Conservation (phyloP, 2,797 vertebrate genomes). For the Dermochelys coriacea region DNA sequence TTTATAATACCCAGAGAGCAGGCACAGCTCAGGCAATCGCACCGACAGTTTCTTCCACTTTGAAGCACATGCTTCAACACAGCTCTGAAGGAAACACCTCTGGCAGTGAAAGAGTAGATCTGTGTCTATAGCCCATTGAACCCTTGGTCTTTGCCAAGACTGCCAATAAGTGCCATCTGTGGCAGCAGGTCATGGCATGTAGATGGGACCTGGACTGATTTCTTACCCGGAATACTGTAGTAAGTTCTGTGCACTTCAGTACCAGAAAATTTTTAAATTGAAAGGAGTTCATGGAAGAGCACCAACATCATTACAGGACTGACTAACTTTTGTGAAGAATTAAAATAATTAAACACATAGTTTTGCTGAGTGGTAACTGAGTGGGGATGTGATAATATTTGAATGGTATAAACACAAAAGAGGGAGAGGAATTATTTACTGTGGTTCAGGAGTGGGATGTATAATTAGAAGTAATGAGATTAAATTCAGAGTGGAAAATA, state of each 20-base stretch:
- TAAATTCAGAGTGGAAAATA: background rate
- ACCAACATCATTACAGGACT: background rate
- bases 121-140: background rate
- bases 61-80: rapidly evolving
- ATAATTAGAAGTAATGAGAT: background rate
- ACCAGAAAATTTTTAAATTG: background rate
- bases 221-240: background rate
- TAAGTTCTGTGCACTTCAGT: background rate
- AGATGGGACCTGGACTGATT: background rate
- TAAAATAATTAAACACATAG: background rate
- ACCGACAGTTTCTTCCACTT: background rate
- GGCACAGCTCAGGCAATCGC: too few relatives aligned
- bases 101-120: background rate
- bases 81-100: background rate
- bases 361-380: background rate
- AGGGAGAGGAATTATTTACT: background rate
- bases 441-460: background rate
- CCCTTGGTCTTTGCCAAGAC: background rate
- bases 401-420: background rate
- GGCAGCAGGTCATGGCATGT: background rate
- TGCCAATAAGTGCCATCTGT: background rate
- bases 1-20: background rate
- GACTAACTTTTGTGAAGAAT: background rate
- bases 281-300: background rate
- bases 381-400: background rate